These are phyloP conservation scores for Miltochrista miniata DNA, from an alignment of 2,888 invertebrate species.

Conservation along the genomic window DNA sequence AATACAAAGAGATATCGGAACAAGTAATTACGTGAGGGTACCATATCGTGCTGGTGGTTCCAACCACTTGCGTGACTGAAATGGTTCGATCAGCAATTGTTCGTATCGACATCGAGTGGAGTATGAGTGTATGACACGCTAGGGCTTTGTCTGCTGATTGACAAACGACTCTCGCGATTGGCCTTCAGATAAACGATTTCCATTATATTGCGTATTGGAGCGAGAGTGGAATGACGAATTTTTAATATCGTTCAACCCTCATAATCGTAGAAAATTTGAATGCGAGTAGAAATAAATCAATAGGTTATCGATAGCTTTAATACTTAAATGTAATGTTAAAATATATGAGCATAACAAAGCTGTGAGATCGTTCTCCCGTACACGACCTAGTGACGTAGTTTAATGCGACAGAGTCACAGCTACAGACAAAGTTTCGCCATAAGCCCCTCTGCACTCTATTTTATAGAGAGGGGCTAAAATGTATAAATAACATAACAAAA, in stretches of 20 bases:
- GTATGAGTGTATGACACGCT: constrained; percentile 56
- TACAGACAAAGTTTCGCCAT: too few species aligned
- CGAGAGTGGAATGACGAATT: too few species aligned
- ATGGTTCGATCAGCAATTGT: constrained; percentile 56
- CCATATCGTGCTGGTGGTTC: constrained; percentile 42
- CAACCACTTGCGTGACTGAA: constrained; percentile 61
- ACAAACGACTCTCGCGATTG: constrained; percentile 64
- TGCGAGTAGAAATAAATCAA: too few species aligned
- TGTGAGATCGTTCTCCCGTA: too few species aligned
- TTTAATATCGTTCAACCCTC: too few species aligned
- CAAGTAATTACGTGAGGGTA: constrained; percentile 44
- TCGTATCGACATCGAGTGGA: constrained; percentile 66
- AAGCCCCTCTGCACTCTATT: too few species aligned
- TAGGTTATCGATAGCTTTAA: too few species aligned
- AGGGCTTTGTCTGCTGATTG: constrained; percentile 61
- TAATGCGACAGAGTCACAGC: too few species aligned
- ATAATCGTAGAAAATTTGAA: too few species aligned
- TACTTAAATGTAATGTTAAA: too few species aligned
- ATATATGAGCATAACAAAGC: too few species aligned
- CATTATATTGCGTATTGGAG: constrained; percentile 43
- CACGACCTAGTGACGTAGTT: too few species aligned
- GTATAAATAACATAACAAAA: background rate
- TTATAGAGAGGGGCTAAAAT: background rate
- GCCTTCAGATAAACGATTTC: constrained; percentile 49
- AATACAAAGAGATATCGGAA: constrained; percentile 40